Percentiles rank a stretch among this genome's conserved stretches.
phyloP scores from a whole-genome alignment of 2,888 invertebrate species.

The Hyles lineata region DNA sequence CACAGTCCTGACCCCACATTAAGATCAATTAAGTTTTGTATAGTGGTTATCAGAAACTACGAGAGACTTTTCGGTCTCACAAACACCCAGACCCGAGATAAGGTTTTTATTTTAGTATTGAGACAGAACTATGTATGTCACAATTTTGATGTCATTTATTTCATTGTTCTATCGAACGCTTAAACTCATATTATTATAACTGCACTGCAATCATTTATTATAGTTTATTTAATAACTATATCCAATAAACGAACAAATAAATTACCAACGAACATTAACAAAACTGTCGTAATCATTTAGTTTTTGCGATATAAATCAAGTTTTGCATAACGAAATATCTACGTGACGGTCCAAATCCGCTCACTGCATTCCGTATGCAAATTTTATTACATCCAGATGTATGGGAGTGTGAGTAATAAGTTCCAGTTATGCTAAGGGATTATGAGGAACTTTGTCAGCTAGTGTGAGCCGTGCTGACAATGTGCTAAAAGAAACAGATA shows the following conservation, averaged over 20 bases:
- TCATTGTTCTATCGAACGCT: neutral
- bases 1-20: too few species aligned
- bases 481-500: too few species aligned
- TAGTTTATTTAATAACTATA: neutral
- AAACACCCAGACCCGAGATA: too few species aligned
- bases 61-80: too few species aligned
- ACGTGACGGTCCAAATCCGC: slow-evolving; percentile 50
- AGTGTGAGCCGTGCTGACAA: too few species aligned
- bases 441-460: neutral
- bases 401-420: slow-evolving; percentile 52
- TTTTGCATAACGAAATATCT: slow-evolving; percentile 44
- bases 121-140: too few species aligned
- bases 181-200: too few species aligned
- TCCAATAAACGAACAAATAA: neutral
- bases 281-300: slow-evolving; percentile 21
- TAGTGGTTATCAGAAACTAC: too few species aligned
- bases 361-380: slow-evolving; percentile 62
- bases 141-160: too few species aligned
- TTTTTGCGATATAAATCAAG: slow-evolving; percentile 41
- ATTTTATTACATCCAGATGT: slow-evolving; percentile 63
- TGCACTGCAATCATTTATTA: too few species aligned
- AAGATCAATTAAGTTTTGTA: too few species aligned
- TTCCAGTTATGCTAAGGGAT: slow-evolving; percentile 37
- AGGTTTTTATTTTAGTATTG: too few species aligned
- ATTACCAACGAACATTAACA: slow-evolving; percentile 8